Percentiles rank a stretch among this genome's conserved stretches.
Conservation (phyloP, 2,888 invertebrate genomes). For the Nomada goodeniana region DNA sequence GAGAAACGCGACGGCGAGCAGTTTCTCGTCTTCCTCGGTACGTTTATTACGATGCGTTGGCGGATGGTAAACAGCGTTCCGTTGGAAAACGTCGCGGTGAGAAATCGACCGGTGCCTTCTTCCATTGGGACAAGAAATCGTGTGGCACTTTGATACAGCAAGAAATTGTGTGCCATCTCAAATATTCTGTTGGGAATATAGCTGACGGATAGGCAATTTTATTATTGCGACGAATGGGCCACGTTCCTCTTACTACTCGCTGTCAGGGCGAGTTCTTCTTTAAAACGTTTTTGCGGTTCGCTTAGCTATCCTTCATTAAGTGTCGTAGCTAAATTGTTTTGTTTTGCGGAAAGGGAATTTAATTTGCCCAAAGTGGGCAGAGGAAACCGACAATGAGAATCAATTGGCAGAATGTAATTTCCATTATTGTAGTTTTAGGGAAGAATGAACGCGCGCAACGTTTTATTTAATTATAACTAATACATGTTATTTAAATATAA, state of each 20-base stretch:
- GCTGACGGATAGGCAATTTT: background rate
- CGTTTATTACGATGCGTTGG: constrained; percentile 44
- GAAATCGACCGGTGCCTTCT: constrained; percentile 53
- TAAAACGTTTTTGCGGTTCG: too few relatives aligned
- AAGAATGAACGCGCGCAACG: too few relatives aligned
- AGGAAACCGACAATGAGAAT: too few relatives aligned
- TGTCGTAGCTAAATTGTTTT: too few relatives aligned
- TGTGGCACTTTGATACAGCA: background rate
- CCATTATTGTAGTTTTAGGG: too few relatives aligned
- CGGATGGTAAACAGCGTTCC: constrained; percentile 22
- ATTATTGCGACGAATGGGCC: background rate
- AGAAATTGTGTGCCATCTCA: constrained; percentile 17
- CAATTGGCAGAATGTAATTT: too few relatives aligned
- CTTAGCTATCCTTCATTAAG: too few relatives aligned
- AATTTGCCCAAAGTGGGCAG: too few relatives aligned
- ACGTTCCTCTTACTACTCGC: background rate
- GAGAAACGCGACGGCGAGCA: background rate
- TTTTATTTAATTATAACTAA: too few relatives aligned
- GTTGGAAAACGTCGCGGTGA: constrained; percentile 44
- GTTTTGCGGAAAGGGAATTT: too few relatives aligned
- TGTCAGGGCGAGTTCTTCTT: background rate
- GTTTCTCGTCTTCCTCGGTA: constrained; percentile 34
- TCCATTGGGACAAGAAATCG: constrained; percentile 18
- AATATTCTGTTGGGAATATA: background rate
- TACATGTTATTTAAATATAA: too few relatives aligned